Evolutionary conservation across 2,797 vertebrate genomes (phyloP).

Genomic region (Pelodytes ibericus): DNA sequence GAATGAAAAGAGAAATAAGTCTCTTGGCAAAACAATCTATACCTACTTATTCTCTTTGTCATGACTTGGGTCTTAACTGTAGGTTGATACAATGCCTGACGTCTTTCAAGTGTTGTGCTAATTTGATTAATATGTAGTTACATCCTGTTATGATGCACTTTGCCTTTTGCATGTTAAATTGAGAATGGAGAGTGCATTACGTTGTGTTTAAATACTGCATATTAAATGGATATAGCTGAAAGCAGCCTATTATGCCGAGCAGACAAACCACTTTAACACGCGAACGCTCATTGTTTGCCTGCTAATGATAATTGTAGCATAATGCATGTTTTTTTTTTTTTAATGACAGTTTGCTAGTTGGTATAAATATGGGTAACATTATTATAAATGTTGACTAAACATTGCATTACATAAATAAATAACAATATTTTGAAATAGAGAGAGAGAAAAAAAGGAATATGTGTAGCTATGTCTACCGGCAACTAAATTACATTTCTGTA

Average conservation of each 20-base stretch:
- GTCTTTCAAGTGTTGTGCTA: conserved; percentile 85
- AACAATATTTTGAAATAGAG: not conserved
- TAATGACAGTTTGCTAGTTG: conserved; percentile 67
- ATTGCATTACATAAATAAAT: conserved; percentile 20
- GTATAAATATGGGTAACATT: conserved; percentile 64
- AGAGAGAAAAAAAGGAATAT: no score
- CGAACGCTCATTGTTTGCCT: conserved; percentile 68
- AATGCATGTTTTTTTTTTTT: conserved; percentile 67
- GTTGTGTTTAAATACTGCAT: conserved; percentile 72
- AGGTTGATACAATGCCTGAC: conserved; percentile 74
- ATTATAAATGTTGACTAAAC: conserved; percentile 51
- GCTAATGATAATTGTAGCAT: conserved; percentile 72
- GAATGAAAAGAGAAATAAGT: conserved; percentile 32
- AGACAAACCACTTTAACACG: conserved; percentile 64
- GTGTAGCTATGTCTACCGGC: not conserved
- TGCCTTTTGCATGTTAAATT: conserved; percentile 84
- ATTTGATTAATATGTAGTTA: conserved; percentile 87
- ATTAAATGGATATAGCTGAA: conserved; percentile 70
- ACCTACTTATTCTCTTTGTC: conserved; percentile 76
- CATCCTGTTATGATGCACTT: conserved; percentile 87
- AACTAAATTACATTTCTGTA: not conserved
- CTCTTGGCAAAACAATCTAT: conserved; percentile 72
- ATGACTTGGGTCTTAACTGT: conserved; percentile 80
- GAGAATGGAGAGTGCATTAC: conserved; percentile 75
- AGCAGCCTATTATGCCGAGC: conserved; percentile 71